phyloP scores from a whole-genome alignment of 2,888 invertebrate species.

The Rutpela maculata region DNA sequence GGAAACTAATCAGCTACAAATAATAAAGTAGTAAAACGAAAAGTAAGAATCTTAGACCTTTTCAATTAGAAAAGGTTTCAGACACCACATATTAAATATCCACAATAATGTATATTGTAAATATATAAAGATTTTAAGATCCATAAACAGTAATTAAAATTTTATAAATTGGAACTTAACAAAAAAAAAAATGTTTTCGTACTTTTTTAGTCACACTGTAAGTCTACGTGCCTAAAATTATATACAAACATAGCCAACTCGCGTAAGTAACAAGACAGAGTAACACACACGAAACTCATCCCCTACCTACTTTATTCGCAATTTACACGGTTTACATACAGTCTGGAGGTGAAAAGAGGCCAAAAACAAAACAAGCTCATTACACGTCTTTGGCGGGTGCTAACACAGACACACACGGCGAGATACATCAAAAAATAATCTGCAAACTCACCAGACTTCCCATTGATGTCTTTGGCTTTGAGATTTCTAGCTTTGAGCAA shows the following conservation, averaged over 20 bases:
- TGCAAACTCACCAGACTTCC: conserved; percentile 89
- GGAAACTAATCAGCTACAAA: too few species aligned
- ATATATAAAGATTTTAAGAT: too few species aligned
- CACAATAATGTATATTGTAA: too few species aligned
- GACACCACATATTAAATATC: too few species aligned
- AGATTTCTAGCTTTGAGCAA: conserved; percentile 94
- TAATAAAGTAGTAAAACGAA: too few species aligned
- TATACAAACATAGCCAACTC: neutral
- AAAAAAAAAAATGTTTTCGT: neutral
- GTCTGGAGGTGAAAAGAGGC: neutral
- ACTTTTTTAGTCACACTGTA: neutral
- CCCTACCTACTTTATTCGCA: neutral
- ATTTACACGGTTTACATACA: neutral
- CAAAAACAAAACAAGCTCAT: neutral
- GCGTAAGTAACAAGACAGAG: neutral
- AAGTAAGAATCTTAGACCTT: too few species aligned
- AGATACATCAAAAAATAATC: neutral
- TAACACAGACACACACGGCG: neutral
- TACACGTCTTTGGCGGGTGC: neutral
- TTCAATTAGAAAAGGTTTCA: too few species aligned
- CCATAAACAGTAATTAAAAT: too few species aligned
- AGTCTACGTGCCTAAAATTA: neutral
- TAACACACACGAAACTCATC: neutral
- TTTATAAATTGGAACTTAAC: too few species aligned
- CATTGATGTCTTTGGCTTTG: conserved; percentile 97